These are phyloP conservation scores for Sinopyrophorus schimmeli DNA, from an alignment of 2,888 invertebrate species.

Conservation along the genomic window DNA sequence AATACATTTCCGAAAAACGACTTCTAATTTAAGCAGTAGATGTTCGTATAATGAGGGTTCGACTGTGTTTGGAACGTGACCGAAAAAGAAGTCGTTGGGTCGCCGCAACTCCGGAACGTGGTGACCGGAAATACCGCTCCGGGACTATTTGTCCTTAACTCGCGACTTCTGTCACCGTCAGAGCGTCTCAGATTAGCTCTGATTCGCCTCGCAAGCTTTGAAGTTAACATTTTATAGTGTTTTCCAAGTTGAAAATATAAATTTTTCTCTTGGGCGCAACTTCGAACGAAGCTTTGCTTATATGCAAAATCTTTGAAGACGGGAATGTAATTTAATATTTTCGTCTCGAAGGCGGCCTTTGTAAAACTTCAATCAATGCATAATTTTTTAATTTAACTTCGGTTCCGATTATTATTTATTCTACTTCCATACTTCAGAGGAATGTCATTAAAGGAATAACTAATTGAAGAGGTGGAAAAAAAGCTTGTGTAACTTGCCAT, in stretches of 20 bases:
- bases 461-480: constrained; percentile 5
- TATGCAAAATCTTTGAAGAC: too few relatives aligned
- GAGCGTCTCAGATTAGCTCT: constrained; percentile 2
- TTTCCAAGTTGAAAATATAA: neutral
- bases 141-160: constrained; percentile 31
- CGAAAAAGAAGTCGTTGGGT: constrained; percentile 9
- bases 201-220: constrained; percentile 1
- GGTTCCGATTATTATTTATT: too few relatives aligned
- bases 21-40: too few relatives aligned
- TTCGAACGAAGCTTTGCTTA: too few relatives aligned
- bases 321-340: too few relatives aligned
- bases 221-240: neutral
- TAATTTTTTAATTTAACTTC: too few relatives aligned
- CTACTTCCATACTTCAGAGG: too few relatives aligned
- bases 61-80: constrained; percentile 33
- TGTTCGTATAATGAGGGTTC: too few relatives aligned
- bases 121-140: constrained; percentile 32
- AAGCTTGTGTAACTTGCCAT: constrained; percentile 13
- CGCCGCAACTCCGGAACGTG: constrained; percentile 19
- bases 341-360: too few relatives aligned
- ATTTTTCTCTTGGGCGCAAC: neutral
- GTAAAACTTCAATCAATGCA: too few relatives aligned
- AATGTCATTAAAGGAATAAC: too few relatives aligned
- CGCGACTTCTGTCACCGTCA: constrained; percentile 19
- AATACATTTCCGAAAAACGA: too few relatives aligned